These are phyloP conservation scores for Spisula solida DNA, from an alignment of 2,888 invertebrate genomes.

Conservation along the genomic window DNA sequence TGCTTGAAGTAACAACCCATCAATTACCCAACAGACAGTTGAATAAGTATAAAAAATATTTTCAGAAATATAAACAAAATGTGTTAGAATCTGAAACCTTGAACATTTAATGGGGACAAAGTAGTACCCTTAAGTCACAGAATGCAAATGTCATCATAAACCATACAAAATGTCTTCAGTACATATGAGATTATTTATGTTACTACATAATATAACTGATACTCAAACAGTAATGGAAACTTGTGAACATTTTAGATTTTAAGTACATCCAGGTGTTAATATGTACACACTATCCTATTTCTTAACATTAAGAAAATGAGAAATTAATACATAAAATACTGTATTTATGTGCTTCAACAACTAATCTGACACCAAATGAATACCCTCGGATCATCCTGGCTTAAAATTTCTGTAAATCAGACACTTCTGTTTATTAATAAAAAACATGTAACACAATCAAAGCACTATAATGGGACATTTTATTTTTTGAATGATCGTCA, in stretches of 20 bases:
- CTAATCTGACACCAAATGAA: constrained; percentile 17
- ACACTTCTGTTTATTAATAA: not conserved
- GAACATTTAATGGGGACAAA: not conserved
- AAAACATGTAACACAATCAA: not conserved
- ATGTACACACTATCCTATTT: constrained; percentile 8
- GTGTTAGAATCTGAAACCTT: not conserved
- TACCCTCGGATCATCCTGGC: not conserved
- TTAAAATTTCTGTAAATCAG: not conserved
- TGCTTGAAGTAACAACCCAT: not conserved
- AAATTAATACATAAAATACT: constrained; percentile 24
- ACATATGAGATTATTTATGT: not conserved
- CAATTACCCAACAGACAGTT: not conserved
- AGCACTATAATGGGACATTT: no score
- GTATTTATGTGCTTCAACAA: not conserved
- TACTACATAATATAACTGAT: not conserved
- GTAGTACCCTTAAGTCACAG: not conserved
- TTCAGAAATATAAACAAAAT: not conserved
- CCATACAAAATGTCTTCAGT: constrained; percentile 2
- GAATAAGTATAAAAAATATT: not conserved
- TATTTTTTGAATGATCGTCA: no score
- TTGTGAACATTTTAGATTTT: not conserved
- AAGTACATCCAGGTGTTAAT: constrained; percentile 17
- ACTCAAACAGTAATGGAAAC: not conserved
- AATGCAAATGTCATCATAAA: constrained; percentile 39
- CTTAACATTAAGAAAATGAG: not conserved